A percentile compares a stretch with the other conserved stretches of the same genome.
Conservation (phyloP, 2,888 invertebrate species). For the Callyntrura guangdongensis region DNA sequence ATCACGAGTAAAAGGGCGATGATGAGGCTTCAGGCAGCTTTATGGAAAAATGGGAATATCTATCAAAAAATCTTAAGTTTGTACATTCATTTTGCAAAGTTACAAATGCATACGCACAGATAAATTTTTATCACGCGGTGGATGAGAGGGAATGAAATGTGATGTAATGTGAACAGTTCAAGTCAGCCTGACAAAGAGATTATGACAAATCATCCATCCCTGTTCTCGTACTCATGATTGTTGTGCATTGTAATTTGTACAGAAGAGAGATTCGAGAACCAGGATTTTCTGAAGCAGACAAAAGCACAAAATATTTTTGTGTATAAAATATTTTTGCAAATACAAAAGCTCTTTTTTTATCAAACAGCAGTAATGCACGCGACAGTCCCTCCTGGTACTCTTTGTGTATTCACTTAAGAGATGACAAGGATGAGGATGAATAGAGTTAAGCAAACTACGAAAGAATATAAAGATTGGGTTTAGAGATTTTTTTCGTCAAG, state of each 20-base stretch:
- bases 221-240: constrained; percentile 40
- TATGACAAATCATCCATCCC: constrained; percentile 73
- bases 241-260: constrained; percentile 20
- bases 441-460: not conserved
- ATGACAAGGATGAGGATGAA: constrained; percentile 18
- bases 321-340: not conserved
- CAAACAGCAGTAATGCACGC: not conserved
- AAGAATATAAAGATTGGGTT: not conserved
- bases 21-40: constrained; percentile 7
- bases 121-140: not conserved
- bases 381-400: not conserved
- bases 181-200: constrained; percentile 55
- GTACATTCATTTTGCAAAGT: not conserved
- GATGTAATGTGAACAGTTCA: constrained; percentile 58
- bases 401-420: constrained; percentile 3
- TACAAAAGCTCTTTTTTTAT: not conserved
- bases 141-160: constrained; percentile 2
- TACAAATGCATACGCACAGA: not conserved
- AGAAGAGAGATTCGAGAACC: not conserved
- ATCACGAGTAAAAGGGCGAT: not conserved
- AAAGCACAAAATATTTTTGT: too few species aligned
- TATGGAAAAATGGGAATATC: not conserved
- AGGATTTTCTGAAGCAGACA: not conserved
- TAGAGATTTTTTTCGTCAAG: constrained; percentile 21
- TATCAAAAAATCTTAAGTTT: not conserved